phyloP scores from a whole-genome alignment of 2,797 vertebrate species.

The Hippoglossus hippoglossus region DNA sequence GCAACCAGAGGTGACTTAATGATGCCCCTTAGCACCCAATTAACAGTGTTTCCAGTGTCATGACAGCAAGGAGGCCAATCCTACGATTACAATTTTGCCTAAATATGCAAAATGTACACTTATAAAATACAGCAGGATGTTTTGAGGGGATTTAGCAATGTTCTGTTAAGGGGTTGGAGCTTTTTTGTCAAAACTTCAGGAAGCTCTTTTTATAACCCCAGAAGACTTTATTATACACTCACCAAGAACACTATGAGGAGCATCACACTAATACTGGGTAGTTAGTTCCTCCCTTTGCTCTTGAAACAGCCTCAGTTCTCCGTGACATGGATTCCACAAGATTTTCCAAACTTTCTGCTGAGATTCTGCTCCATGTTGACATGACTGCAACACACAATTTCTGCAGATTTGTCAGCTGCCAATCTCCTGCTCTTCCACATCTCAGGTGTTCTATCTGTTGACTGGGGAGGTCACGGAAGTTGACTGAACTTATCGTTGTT shows the following conservation, averaged over 20 bases:
- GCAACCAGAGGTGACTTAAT: no score
- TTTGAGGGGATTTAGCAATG: no score
- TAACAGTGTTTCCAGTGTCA: constrained; percentile 13
- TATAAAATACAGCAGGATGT: not conserved
- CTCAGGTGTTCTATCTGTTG: not conserved
- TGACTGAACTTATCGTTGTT: not conserved
- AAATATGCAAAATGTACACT: not conserved
- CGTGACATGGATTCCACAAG: no score
- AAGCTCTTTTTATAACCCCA: not conserved
- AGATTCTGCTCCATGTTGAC: no score
- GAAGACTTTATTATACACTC: not conserved
- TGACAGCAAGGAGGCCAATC: not conserved
- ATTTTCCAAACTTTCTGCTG: no score
- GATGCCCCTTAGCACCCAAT: constrained; percentile 1
- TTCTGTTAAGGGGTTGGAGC: no score
- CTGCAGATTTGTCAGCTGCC: no score
- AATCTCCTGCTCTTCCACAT: no score
- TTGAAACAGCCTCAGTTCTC: not conserved
- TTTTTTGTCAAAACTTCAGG: not conserved
- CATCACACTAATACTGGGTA: no score
- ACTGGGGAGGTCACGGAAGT: not conserved
- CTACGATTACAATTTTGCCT: not conserved
- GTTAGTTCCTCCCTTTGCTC: not conserved
- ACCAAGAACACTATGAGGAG: not conserved
- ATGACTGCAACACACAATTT: no score